These are phyloP conservation scores for Phaenicophaeus curvirostris DNA, from an alignment of 2,797 vertebrate genomes.

Conservation along the genomic window DNA sequence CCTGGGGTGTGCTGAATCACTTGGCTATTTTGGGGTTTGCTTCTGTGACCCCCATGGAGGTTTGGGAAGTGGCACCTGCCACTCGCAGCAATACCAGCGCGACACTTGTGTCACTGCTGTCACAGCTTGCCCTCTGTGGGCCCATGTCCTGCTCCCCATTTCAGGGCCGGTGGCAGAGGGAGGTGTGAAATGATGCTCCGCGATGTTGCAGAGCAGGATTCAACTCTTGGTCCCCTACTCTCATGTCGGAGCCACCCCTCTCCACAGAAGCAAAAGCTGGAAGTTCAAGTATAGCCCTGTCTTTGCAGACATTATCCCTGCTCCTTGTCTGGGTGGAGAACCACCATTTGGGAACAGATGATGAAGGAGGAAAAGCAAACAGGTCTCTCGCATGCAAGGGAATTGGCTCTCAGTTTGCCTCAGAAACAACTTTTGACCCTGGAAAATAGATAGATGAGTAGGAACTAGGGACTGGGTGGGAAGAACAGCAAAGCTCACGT, in stretches of 20 bases:
- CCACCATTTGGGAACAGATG: background rate
- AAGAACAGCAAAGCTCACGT: background rate
- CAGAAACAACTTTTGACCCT: background rate
- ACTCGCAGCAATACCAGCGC: background rate
- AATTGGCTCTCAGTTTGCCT: background rate
- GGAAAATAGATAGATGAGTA: background rate
- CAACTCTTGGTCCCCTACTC: background rate
- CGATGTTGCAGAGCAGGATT: background rate
- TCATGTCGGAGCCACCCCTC: background rate
- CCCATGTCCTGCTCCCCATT: background rate
- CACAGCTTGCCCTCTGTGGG: background rate
- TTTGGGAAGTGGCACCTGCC: background rate
- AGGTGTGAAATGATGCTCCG: background rate
- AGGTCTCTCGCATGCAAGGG: background rate
- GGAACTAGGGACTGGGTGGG: background rate
- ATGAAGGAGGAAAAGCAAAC: background rate
- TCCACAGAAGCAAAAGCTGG: background rate
- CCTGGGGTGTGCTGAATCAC: fast-evolving
- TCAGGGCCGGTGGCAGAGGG: background rate
- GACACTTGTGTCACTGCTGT: background rate
- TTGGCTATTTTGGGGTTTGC: background rate
- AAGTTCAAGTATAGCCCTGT: background rate
- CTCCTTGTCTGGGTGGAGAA: background rate
- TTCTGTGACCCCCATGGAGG: fast-evolving
- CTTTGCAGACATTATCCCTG: background rate